These are phyloP conservation scores for Ectemnius lituratus DNA, from an alignment of 2,888 invertebrate species.

Conservation along the genomic window DNA sequence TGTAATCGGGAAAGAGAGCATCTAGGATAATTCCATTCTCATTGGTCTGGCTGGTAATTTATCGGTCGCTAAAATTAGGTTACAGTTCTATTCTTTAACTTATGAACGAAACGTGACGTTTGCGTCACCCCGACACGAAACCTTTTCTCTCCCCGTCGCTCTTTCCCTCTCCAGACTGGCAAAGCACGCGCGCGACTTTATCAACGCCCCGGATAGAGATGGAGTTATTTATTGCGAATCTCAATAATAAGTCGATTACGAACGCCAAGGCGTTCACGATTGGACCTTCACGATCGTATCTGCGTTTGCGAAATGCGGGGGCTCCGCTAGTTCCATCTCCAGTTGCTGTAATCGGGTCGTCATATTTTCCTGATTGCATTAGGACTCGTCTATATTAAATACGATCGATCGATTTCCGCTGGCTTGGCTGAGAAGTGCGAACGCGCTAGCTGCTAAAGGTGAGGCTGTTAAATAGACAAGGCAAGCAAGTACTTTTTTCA, in stretches of 20 bases:
- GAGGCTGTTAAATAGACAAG: slow-evolving; percentile 1
- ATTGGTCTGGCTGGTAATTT: slow-evolving; percentile 30
- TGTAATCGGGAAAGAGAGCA: slow-evolving; percentile 1
- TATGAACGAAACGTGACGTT: slow-evolving; percentile 23
- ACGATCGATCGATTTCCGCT: background rate
- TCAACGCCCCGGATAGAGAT: background rate
- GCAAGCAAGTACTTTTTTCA: slow-evolving; percentile 6
- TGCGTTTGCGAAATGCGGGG: slow-evolving; percentile 2
- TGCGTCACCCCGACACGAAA: slow-evolving; percentile 6
- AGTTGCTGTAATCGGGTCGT: background rate
- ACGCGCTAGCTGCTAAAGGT: background rate
- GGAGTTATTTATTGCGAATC: slow-evolving; percentile 20
- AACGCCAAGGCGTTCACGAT: background rate
- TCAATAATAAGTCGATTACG: slow-evolving; percentile 20
- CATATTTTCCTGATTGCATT: slow-evolving; percentile 3
- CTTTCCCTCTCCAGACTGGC: too few relatives aligned
- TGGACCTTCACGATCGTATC: slow-evolving; percentile 8
- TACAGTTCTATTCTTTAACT: slow-evolving; percentile 37
- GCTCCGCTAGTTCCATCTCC: background rate
- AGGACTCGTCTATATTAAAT: background rate
- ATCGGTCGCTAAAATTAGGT: slow-evolving; percentile 37
- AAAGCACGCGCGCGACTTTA: background rate
- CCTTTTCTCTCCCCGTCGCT: too few relatives aligned
- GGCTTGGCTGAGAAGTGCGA: background rate
- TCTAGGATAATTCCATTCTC: slow-evolving; percentile 39